Evolutionary conservation across 2,797 vertebrate genomes (phyloP), one percentile per base, ranked within the genome.

Genomic region (Remorina albescens): DNA sequence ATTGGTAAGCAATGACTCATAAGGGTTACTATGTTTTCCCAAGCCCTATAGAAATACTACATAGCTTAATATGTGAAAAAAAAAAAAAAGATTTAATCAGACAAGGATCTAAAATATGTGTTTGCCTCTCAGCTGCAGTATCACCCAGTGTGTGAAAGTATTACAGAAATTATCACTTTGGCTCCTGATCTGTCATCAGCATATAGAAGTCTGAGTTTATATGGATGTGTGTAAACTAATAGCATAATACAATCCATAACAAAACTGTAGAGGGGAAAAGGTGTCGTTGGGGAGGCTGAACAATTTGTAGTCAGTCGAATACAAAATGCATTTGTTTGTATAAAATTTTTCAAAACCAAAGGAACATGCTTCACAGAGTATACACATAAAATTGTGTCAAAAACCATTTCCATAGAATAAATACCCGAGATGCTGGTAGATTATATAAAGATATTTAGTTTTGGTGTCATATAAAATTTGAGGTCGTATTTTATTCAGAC

Each of bases 161-260:
- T 82, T 72, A 60, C 66, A 37, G 41, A 55, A 73, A 80, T 84
- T 62, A 81, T 72, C 63, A 21, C 68, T 55, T 54, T 81, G 67
- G 76, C 34, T 65, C 28, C 67, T 69, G 55, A 16, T 67, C 67
- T 71, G 47, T 65, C 53, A 55, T 50, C 61, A 68, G 57, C 62
- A 51, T 80, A 58, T 10, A 70, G 9, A 78, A 64, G 47, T 67
- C 49, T 21, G 49, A 19, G 25, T 19, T 67, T 42, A 75, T 37
- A 60, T 62, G 49, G 25, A 68, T n/a, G 42, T 46, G 44, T 53
- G 32, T 32, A 55, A 15, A 59, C 7, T 7, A 70, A 67, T 44
- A 65, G 47, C 2, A 70, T 39, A 26, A 36, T 61, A 23, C 8
- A 2, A 21, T 53, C 39, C 6, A 32, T 30, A 61, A 57, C 12